Percentiles rank a stretch among this genome's conserved stretches.
phyloP scores from a whole-genome alignment of 2,113 vertebrate species.

The Lepus timidus region DNA sequence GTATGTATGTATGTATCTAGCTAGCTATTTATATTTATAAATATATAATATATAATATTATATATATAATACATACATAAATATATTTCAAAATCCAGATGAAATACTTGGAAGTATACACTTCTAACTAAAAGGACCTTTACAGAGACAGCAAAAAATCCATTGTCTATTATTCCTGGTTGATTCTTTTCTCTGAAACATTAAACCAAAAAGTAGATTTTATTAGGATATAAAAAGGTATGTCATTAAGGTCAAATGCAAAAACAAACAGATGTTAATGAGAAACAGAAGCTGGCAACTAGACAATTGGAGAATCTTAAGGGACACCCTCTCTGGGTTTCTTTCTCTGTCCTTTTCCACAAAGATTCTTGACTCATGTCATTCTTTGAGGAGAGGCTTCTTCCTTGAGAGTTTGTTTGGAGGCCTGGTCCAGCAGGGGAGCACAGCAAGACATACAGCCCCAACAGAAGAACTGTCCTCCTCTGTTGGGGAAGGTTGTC shows the following conservation, averaged over 20 bases:
- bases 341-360: background rate
- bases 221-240: background rate
- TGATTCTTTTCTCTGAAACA: slow-evolving; percentile 49
- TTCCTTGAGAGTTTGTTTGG: background rate
- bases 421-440: too few species aligned
- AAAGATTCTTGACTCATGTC: background rate
- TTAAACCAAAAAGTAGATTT: slow-evolving; percentile 53
- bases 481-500: too few species aligned
- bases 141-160: background rate
- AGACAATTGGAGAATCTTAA: slow-evolving; percentile 36
- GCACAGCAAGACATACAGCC: too few species aligned
- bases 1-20: background rate
- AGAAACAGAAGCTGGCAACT: slow-evolving; percentile 26
- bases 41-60: too few species aligned
- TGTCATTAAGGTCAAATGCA: slow-evolving; percentile 53
- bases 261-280: slow-evolving; percentile 46
- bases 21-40: background rate
- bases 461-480: too few species aligned
- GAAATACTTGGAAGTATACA: background rate
- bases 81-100: background rate
- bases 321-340: background rate
- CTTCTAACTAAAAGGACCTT: background rate
- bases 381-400: background rate
- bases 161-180: background rate
- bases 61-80: background rate